A percentile compares a stretch with the other conserved stretches of the same genome.
These are phyloP conservation scores for Scomberomorus guttatus DNA, from an alignment of 2,797 vertebrate genomes.

Conservation along the genomic window DNA sequence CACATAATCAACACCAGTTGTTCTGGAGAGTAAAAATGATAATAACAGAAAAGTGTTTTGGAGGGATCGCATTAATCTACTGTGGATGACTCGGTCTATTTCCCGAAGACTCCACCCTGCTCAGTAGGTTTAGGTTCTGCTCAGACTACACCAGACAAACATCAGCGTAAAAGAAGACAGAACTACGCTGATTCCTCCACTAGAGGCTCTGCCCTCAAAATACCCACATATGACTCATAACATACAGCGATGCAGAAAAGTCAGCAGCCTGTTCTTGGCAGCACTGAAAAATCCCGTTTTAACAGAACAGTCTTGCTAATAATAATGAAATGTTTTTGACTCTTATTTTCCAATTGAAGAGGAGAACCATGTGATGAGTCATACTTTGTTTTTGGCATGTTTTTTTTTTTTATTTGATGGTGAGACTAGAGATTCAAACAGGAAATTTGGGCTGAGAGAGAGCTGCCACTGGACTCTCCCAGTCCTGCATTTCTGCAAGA, in stretches of 20 bases:
- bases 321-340: no score
- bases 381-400: no score
- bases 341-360: no score
- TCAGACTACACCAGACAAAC: background rate
- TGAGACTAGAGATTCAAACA: no score
- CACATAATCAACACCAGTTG: background rate
- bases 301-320: background rate
- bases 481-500: no score
- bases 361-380: no score
- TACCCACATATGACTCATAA: slow-evolving; percentile 16
- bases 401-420: no score
- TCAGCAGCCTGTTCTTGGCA: slow-evolving; percentile 6
- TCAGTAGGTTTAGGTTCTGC: background rate
- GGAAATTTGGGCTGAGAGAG: no score
- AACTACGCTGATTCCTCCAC: background rate
- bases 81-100: background rate
- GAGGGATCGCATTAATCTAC: background rate
- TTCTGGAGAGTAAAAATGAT: background rate
- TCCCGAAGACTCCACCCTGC: slow-evolving; percentile 24
- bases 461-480: no score
- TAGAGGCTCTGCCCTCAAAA: slow-evolving; percentile 11
- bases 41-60: background rate
- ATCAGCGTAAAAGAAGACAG: background rate
- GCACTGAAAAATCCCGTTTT: slow-evolving; percentile 6
- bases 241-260: background rate